Conservation (phyloP, 1,140 invertebrate genomes). For the Drosophila tristis region DNA sequence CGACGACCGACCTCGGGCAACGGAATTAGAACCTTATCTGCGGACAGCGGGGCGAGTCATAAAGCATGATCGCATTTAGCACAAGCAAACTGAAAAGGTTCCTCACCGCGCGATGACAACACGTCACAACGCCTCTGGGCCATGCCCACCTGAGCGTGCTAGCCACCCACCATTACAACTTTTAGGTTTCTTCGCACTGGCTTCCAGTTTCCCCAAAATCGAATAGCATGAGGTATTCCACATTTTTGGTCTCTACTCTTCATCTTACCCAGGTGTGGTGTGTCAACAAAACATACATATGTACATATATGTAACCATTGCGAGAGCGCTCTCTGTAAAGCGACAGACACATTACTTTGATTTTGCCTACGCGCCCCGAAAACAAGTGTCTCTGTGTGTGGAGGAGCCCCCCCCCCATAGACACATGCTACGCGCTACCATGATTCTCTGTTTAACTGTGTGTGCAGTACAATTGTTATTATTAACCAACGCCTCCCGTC, state of each 20-base stretch:
- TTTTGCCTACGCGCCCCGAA: constrained; percentile 71
- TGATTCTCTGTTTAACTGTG: constrained; percentile 3
- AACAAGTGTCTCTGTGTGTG: constrained; percentile 39
- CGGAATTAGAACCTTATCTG: constrained; percentile 48
- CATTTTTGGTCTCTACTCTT: too few relatives aligned
- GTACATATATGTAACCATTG: too few relatives aligned
- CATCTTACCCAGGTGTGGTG: too few relatives aligned
- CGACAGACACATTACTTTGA: constrained; percentile 18
- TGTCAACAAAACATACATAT: too few relatives aligned
- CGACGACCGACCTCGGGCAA: constrained; percentile 21
- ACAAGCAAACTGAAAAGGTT: too few relatives aligned
- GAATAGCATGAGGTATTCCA: too few relatives aligned
- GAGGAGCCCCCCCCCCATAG: background rate
- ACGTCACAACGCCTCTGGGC: background rate
- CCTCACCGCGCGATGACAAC: too few relatives aligned
- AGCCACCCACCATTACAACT: too few relatives aligned
- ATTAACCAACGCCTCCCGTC: constrained; percentile 56
- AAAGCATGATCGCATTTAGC: constrained; percentile 24
- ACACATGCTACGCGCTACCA: background rate
- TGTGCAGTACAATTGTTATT: constrained; percentile 69
- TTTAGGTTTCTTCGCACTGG: too few relatives aligned
- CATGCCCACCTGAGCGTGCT: too few relatives aligned
- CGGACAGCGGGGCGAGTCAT: constrained; percentile 9
- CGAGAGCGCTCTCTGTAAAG: too few relatives aligned
- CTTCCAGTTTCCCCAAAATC: too few relatives aligned